Base-by-base conservation (phyloP, 2,888 invertebrate genomes). In the Sinhomidia bicolor region DNA sequence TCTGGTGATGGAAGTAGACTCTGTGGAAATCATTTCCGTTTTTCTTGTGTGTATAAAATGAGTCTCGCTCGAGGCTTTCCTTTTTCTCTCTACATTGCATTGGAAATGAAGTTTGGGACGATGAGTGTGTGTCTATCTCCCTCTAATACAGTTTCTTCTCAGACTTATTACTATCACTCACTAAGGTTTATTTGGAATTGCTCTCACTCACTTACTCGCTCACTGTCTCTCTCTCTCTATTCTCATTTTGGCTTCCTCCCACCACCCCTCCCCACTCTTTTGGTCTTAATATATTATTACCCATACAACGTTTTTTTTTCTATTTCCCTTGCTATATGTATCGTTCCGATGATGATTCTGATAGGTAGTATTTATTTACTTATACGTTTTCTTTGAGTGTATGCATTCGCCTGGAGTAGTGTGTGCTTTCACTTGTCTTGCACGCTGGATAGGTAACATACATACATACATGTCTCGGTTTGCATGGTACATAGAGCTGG, bases 401-500 rank as follows among this genome's bases (percentile, higher is more conserved):
- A 44, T 60, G 60, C 60, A 60, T 29, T 60, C 12, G 9, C 29
- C n/a, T 12, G 4, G 65, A 44, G 44, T 26, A 20, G 65, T 23
- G 44, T 26, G 10, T 23, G 10, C 51, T 26, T 51, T 76, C 51
- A 23, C 47, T 74, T 7, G 12, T 14, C 2, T 29, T 23, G 9
- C 1, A 7, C 14, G 65, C 32, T 65, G n/a, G n/a, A n/a, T n/a
- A 36, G 36, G 7, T 5, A 36, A 36, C 36, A 5, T 36, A 7
- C 36, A 36, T 36, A 36, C 7, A 7, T 36, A 36, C 36, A 36
- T 36, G 62, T 20, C 36, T 3, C 7, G 12, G 65, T 17, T 17
- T 68, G 71, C 20, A 41, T 60, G 84, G 76, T 84, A 84, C 84
- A 76, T 76, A 76, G 36, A 65, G 47, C 54, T 51, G 23, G 29